These are phyloP conservation scores for Wiebesia pumilae DNA, from an alignment of 1,140 invertebrate species.

Conservation along the genomic window DNA sequence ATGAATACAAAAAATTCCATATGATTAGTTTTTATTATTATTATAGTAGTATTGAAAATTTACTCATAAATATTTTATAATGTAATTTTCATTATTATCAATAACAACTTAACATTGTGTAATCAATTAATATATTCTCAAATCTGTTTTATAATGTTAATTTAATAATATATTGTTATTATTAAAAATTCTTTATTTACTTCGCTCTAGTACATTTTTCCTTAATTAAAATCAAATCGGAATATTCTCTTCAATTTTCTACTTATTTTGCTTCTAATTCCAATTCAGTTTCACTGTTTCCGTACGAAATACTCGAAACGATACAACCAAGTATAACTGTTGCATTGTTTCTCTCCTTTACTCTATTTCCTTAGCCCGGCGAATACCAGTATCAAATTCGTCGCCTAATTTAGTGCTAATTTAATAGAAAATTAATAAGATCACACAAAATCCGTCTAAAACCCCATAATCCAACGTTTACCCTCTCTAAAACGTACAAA, in stretches of 20 bases:
- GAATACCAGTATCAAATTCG: conserved; percentile 54
- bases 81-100: no score
- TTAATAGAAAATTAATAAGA: conserved; percentile 72
- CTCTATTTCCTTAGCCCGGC: conserved; percentile 4
- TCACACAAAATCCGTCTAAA: conserved; percentile 49
- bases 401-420: conserved; percentile 67
- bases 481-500: background rate
- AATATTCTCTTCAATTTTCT: no score
- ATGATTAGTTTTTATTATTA: background rate
- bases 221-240: no score
- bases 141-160: no score
- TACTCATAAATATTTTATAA: background rate
- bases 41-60: background rate
- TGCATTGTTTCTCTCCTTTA: background rate
- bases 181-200: no score
- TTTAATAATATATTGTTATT: no score
- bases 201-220: no score
- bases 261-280: no score
- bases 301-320: background rate
- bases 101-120: no score
- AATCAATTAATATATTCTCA: no score
- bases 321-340: background rate
- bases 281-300: background rate
- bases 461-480: background rate
- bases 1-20: background rate